These are phyloP conservation scores for Dryococelus australis DNA, from an alignment of 2,888 invertebrate species.

Conservation along the genomic window DNA sequence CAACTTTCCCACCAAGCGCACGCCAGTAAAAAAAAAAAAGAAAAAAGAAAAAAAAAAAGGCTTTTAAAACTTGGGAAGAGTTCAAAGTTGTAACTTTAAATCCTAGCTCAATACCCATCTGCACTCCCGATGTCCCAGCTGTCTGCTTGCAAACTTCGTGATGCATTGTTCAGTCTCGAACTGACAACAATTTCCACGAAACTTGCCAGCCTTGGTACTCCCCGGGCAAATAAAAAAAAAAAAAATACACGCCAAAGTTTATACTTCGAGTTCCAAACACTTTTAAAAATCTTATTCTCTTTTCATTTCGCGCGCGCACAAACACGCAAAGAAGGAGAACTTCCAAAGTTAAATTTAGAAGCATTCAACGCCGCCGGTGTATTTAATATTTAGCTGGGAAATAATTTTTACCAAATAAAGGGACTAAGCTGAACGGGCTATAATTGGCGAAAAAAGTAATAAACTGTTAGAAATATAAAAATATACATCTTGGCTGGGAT, in stretches of 20 bases:
- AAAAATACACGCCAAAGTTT: neutral
- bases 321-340: neutral
- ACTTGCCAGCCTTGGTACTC: neutral
- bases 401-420: no score
- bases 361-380: no score
- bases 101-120: slow-evolving; percentile 6
- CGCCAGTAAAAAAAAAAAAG: neutral
- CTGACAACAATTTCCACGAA: neutral
- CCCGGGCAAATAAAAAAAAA: slow-evolving; percentile 4
- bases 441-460: no score
- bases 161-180: neutral
- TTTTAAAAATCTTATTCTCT: neutral
- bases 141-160: neutral
- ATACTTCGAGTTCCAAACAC: neutral
- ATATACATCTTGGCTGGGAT: no score
- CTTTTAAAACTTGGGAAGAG: neutral
- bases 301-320: neutral
- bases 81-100: neutral
- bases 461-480: no score
- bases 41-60: neutral
- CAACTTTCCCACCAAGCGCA: neutral
- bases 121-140: neutral
- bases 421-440: no score
- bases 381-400: no score
- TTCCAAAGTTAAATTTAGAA: no score